Evolutionary conservation across 2,113 vertebrate genomes (phyloP).

Genomic region (Nothocercus julius): DNA sequence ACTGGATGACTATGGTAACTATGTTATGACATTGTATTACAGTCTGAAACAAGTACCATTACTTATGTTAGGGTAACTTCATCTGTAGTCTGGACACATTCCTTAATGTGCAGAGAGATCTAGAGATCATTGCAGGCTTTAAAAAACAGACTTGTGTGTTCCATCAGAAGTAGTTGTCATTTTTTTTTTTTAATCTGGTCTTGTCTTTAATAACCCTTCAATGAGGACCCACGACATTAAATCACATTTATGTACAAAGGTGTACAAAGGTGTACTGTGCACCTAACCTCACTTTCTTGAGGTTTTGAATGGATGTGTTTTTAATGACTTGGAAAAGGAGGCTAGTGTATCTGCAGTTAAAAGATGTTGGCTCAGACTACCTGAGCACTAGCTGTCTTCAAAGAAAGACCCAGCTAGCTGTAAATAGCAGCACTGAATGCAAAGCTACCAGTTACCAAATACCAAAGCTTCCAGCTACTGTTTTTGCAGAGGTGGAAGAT

Average conservation of each 20-base stretch:
- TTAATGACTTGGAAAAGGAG: neutral
- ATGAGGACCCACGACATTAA: neutral
- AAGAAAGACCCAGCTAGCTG: neutral
- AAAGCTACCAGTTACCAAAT: too few species aligned
- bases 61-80: neutral
- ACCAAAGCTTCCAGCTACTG: neutral
- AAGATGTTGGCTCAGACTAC: fast-evolving
- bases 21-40: neutral
- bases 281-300: neutral
- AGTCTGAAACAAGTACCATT: neutral
- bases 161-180: neutral
- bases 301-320: neutral
- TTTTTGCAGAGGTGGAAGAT: neutral
- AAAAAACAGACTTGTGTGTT: neutral
- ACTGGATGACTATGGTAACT: neutral
- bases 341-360: neutral
- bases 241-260: neutral
- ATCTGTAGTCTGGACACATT: neutral
- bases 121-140: neutral
- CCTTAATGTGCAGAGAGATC: neutral
- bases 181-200: neutral
- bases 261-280: neutral
- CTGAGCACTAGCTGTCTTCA: neutral
- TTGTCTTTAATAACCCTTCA: neutral
- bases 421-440: neutral